Evolutionary conservation across 2,113 vertebrate species (phyloP).

Genomic region (Danio rerio): DNA sequence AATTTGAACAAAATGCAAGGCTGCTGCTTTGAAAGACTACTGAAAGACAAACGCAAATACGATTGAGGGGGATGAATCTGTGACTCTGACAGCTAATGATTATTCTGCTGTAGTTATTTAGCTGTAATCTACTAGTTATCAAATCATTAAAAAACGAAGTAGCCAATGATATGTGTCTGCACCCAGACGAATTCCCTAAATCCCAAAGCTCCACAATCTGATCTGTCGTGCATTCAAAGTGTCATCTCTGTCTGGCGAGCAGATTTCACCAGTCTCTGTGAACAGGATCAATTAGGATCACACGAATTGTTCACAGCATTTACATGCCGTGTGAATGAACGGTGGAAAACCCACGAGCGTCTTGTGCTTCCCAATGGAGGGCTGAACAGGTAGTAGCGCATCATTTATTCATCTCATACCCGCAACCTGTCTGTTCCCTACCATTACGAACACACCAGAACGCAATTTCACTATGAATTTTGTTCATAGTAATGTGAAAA

Average conservation of each 20-base stretch:
- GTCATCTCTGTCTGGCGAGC: background rate
- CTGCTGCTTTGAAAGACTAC: background rate
- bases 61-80: background rate
- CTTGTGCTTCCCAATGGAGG: constrained; percentile 24
- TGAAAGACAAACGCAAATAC: background rate
- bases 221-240: background rate
- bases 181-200: constrained; percentile 10
- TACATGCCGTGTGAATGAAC: constrained; percentile 10
- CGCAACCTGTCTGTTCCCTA: constrained; percentile 35
- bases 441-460: background rate
- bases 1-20: too few relatives aligned
- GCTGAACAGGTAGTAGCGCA: constrained; percentile 43
- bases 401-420: constrained; percentile 37
- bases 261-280: background rate
- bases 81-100: background rate
- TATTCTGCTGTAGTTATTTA: background rate
- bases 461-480: background rate
- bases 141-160: background rate
- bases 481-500: background rate
- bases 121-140: background rate
- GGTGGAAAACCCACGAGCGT: constrained; percentile 13
- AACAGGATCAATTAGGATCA: constrained; percentile 27
- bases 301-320: constrained; percentile 19
- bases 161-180: background rate
- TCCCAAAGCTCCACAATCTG: background rate